Conservation (phyloP, 2,797 vertebrate genomes). For the Pseudochaenichthys georgianus region DNA sequence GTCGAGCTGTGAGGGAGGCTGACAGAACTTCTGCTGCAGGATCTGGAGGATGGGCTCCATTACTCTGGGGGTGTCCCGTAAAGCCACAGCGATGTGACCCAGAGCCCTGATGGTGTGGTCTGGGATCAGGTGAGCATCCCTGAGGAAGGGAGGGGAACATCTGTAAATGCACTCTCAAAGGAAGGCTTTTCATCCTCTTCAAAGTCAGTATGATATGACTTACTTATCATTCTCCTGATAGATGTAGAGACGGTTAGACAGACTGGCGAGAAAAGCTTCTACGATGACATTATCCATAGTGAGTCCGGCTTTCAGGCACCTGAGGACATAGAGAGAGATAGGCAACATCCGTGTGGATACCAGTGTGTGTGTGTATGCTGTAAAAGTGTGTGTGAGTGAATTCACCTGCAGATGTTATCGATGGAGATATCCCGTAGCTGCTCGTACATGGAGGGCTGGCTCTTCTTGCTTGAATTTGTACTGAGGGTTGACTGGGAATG, state of each 20-base stretch:
- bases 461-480: slow-evolving; percentile 88
- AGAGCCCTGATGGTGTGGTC: slow-evolving; percentile 97
- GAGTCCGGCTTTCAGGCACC: slow-evolving; percentile 95
- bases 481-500: slow-evolving; percentile 94
- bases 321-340: slow-evolving; percentile 53
- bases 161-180: neutral
- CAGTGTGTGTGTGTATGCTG: neutral
- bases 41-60: slow-evolving; percentile 99
- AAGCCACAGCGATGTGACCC: slow-evolving; percentile 95
- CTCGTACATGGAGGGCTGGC: slow-evolving; percentile 96
- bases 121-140: slow-evolving; percentile 96
- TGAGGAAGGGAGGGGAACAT: slow-evolving; percentile 53
- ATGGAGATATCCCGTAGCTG: slow-evolving; percentile 98
- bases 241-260: slow-evolving; percentile 98
- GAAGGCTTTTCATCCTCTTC: neutral
- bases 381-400: neutral
- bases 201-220: slow-evolving; percentile 40
- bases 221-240: slow-evolving; percentile 99
- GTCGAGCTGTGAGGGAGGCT: slow-evolving; percentile 95
- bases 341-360: neutral
- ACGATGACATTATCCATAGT: slow-evolving; percentile 95
- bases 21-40: slow-evolving; percentile 99
- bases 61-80: slow-evolving; percentile 95
- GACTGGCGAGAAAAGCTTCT: slow-evolving; percentile 96
- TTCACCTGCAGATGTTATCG: slow-evolving; percentile 97